A percentile compares a stretch with the other conserved stretches of the same genome.
Conservation (phyloP, 2,797 vertebrate species). For the Gymnodraco acuticeps region DNA sequence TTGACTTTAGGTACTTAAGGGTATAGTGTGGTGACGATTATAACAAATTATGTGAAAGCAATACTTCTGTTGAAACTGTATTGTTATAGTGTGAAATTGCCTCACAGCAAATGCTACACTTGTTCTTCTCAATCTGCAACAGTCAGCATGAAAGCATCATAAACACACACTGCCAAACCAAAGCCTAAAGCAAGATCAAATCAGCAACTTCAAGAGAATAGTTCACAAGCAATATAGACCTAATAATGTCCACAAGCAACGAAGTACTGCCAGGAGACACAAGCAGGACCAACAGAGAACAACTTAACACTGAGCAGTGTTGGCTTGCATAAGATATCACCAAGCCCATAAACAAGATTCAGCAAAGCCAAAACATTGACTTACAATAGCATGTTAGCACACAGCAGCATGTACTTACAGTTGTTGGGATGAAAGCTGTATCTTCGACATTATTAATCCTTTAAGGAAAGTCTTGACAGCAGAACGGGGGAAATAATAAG, state of each 20-base stretch:
- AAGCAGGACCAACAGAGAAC: neutral
- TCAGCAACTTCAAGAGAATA: neutral
- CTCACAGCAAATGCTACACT: too few species aligned
- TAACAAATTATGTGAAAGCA: too few species aligned
- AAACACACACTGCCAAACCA: neutral
- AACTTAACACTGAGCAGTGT: neutral
- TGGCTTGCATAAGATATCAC: neutral
- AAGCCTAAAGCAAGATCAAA: neutral
- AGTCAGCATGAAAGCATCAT: neutral
- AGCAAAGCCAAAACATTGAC: neutral
- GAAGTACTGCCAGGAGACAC: neutral
- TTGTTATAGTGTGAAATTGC: too few species aligned
- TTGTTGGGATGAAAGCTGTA: neutral
- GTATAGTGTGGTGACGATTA: neutral
- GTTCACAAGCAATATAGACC: neutral
- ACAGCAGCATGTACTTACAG: constrained; percentile 4
- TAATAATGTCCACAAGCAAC: neutral
- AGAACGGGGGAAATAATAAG: neutral
- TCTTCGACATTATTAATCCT: neutral
- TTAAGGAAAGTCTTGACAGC: neutral
- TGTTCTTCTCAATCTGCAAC: neutral
- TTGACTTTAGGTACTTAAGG: neutral
- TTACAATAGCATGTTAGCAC: neutral
- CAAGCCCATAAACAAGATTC: neutral
- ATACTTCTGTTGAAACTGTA: too few species aligned